phyloP scores from a whole-genome alignment of 2,888 invertebrate genomes.

The Lithophane socia region DNA sequence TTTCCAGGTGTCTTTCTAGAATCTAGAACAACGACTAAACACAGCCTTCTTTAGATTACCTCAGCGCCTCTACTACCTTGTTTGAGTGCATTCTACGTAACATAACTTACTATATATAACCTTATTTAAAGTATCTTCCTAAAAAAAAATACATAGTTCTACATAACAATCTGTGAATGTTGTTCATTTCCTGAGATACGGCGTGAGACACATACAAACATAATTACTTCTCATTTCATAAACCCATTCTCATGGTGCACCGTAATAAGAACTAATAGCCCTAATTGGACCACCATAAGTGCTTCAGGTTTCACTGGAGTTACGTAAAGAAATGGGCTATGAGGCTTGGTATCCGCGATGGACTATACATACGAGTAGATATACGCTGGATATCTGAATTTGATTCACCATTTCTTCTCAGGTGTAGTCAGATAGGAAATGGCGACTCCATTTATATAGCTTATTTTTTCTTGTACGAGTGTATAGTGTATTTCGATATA shows the following conservation, averaged over 20 bases:
- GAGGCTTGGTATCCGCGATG: constrained; percentile 2
- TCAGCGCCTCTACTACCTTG: not conserved
- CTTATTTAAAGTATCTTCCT: not conserved
- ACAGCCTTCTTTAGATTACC: not conserved
- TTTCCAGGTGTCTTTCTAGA: not conserved
- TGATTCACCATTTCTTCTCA: too few relatives aligned
- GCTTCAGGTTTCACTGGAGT: constrained; percentile 45
- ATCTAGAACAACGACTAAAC: not conserved
- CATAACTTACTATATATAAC: not conserved
- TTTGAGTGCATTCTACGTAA: not conserved
- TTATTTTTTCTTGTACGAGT: too few relatives aligned
- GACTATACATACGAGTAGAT: too few relatives aligned
- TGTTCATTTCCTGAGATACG: constrained; percentile 31
- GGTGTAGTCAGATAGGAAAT: too few relatives aligned
- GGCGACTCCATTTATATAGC: too few relatives aligned
- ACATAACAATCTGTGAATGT: constrained; percentile 33
- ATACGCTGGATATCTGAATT: too few relatives aligned
- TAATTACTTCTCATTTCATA: constrained; percentile 58
- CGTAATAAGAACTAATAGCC: constrained; percentile 56
- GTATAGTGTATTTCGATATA: too few relatives aligned
- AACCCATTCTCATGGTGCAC: constrained; percentile 54
- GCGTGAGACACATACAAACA: constrained; percentile 49
- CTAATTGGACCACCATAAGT: constrained; percentile 56
- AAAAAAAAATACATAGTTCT: constrained; percentile 3
- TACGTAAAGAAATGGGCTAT: constrained; percentile 48